Evolutionary conservation across 2,888 invertebrate species (phyloP).

Genomic region (Lasioglossum malachurum): DNA sequence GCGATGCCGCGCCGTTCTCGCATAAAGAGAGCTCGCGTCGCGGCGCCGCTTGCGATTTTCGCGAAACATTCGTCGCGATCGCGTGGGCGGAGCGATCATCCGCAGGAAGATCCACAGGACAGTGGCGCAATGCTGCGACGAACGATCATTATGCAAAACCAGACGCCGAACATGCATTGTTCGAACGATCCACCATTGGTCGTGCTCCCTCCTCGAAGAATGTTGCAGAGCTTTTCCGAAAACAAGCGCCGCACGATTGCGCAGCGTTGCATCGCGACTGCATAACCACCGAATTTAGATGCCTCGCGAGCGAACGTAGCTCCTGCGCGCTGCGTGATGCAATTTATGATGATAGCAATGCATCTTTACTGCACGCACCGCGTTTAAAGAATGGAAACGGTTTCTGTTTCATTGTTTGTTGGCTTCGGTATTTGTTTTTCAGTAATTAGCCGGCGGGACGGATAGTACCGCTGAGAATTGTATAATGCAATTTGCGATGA

Average conservation of each 20-base stretch:
- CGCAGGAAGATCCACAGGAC: neutral
- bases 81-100: neutral
- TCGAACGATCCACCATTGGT: neutral
- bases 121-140: conserved; percentile 15
- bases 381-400: neutral
- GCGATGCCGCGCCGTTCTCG: conserved; percentile 23
- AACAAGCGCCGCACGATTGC: conserved; percentile 32
- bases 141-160: conserved; percentile 24
- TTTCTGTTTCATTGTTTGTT: neutral
- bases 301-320: neutral
- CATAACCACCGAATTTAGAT: conserved; percentile 61
- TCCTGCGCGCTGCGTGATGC: neutral
- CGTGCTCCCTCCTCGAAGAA: neutral
- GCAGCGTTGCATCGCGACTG: conserved; percentile 44
- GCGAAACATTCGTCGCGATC: neutral
- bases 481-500: neutral
- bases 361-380: neutral
- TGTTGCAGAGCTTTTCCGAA: neutral
- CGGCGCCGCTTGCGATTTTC: conserved; percentile 25
- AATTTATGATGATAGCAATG: neutral
- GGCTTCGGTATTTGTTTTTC: neutral
- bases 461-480: neutral
- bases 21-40: conserved; percentile 27
- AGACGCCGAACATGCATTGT: conserved; percentile 7
- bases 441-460: neutral